phyloP scores from a whole-genome alignment of 2,113 vertebrate species.

The Setophaga petechia region DNA sequence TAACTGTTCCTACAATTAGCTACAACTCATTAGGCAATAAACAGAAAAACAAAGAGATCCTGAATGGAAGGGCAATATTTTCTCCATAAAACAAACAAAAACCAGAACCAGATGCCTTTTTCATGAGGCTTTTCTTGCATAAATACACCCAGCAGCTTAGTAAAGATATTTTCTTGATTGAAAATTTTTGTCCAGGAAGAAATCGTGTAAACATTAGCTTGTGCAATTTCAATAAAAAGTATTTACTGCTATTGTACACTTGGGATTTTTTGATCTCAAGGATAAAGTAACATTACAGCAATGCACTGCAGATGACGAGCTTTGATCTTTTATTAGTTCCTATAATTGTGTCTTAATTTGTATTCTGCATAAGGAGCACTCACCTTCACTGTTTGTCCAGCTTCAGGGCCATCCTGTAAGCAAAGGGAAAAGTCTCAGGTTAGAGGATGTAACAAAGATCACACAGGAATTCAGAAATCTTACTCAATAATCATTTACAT shows the following conservation, averaged over 20 bases:
- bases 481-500: conserved; percentile 75
- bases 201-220: conserved; percentile 40
- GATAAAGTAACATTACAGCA: conserved; percentile 48
- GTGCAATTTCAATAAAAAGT: conserved; percentile 38
- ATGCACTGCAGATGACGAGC: conserved; percentile 33
- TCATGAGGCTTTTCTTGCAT: background rate
- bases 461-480: conserved; percentile 72
- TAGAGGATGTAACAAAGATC: conserved; percentile 37
- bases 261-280: conserved; percentile 55
- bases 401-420: conserved; percentile 89
- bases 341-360: conserved; percentile 67
- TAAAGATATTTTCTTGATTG: background rate
- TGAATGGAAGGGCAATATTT: conserved; percentile 35
- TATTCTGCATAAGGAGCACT: conserved; percentile 75
- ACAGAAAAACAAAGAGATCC: conserved; percentile 42
- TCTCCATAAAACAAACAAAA: conserved; percentile 34
- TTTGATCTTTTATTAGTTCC: conserved; percentile 68
- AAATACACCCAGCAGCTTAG: conserved; percentile 6
- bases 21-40: conserved; percentile 59
- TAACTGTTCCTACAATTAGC: conserved; percentile 55
- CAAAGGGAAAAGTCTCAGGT: conserved; percentile 54
- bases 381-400: conserved; percentile 95
- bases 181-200: background rate
- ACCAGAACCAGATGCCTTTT: background rate
- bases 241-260: conserved; percentile 39